Conservation (phyloP, 2,888 invertebrate genomes). For the Perithous albicinctus region DNA sequence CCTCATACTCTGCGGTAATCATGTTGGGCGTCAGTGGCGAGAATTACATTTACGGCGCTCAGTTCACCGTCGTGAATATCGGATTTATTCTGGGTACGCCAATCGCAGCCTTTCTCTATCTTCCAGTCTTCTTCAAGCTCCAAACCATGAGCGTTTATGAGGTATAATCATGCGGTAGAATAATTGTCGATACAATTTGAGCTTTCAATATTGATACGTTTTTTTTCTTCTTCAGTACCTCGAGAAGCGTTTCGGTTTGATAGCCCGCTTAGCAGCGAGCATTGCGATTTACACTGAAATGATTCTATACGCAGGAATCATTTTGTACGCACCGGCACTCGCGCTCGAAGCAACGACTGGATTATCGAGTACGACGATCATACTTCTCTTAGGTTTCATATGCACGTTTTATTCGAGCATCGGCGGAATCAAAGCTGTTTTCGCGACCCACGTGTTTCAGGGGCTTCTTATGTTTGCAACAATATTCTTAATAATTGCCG, state of each 20-base stretch:
- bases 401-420: conserved; percentile 95
- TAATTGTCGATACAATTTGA: background rate
- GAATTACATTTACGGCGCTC: conserved; percentile 93
- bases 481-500: conserved; percentile 91
- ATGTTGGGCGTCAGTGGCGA: conserved; percentile 95
- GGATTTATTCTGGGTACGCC: conserved; percentile 93
- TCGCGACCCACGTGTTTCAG: conserved; percentile 94
- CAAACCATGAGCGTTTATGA: conserved; percentile 96
- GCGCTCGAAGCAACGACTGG: conserved; percentile 87
- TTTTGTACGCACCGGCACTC: conserved; percentile 88
- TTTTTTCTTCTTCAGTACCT: conserved; percentile 86
- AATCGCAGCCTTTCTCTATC: conserved; percentile 91
- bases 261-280: conserved; percentile 86
- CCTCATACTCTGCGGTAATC: conserved; percentile 96
- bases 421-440: conserved; percentile 96
- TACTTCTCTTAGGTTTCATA: conserved; percentile 86
- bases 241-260: conserved; percentile 86
- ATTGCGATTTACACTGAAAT: conserved; percentile 87
- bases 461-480: conserved; percentile 94
- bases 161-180: conserved; percentile 83
- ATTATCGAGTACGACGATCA: conserved; percentile 83
- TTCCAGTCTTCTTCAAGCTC: conserved; percentile 94
- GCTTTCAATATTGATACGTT: background rate
- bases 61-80: conserved; percentile 92
- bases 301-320: conserved; percentile 86